Evolutionary conservation across 2,888 invertebrate species (phyloP).

Genomic region (Phengaris alcon): DNA sequence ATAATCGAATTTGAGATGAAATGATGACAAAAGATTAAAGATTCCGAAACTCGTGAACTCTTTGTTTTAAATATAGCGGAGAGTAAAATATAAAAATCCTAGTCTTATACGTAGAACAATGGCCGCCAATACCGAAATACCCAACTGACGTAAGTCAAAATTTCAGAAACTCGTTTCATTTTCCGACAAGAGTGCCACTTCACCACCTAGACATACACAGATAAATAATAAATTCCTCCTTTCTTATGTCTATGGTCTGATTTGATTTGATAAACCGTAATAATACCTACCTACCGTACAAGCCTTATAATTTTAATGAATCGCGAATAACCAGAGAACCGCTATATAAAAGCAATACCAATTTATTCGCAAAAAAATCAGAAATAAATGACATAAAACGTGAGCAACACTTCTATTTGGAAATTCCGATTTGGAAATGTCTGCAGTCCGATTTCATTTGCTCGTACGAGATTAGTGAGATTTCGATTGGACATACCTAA

Average conservation of each 20-base stretch:
- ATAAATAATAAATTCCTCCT: not conserved
- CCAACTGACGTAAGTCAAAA: constrained; percentile 76
- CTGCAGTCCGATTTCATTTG: no score
- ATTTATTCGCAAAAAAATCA: no score
- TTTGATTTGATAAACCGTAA: not conserved
- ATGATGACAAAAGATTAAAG: constrained; percentile 54
- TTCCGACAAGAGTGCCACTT: constrained; percentile 73
- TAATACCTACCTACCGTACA: no score
- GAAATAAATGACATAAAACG: no score
- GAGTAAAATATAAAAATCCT: constrained; percentile 71
- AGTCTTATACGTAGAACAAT: constrained; percentile 75
- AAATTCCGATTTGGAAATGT: no score
- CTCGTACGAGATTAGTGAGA: no score
- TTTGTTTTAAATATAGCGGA: constrained; percentile 63
- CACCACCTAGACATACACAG: constrained; percentile 48
- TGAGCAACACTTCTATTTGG: no score
- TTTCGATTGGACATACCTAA: no score
- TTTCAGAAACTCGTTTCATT: constrained; percentile 44
- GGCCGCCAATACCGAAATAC: constrained; percentile 75
- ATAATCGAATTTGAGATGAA: constrained; percentile 60
- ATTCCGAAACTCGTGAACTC: constrained; percentile 57
- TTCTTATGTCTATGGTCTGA: not conserved
- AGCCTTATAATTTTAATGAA: no score
- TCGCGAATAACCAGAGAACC: no score
- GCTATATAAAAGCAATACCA: no score